These are phyloP conservation scores for Scaptodrosophila latifasciaeformis DNA, from an alignment of 2,888 invertebrate genomes.

Conservation along the genomic window DNA sequence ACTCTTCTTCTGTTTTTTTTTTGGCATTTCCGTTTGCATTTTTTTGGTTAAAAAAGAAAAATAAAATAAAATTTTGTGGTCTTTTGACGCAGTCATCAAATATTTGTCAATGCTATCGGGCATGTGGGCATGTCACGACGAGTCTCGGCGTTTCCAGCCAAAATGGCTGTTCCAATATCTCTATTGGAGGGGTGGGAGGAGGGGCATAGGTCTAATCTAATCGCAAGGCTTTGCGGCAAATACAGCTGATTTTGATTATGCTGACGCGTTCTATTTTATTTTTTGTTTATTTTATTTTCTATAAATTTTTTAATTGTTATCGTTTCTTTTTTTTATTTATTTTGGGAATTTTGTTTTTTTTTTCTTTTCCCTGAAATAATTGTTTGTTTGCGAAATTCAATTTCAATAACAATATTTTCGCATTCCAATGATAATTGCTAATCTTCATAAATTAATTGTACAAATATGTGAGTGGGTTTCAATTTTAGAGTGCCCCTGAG, in stretches of 20 bases:
- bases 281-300: neutral
- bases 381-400: slow-evolving; percentile 54
- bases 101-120: slow-evolving; percentile 49
- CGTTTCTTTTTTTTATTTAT: no score
- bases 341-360: slow-evolving; percentile 1
- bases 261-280: slow-evolving; percentile 2
- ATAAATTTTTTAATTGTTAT: neutral
- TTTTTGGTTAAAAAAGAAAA: slow-evolving; percentile 57
- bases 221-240: slow-evolving; percentile 26
- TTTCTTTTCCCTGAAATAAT: slow-evolving; percentile 9
- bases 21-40: slow-evolving; percentile 65
- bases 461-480: slow-evolving; percentile 17
- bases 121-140: slow-evolving; percentile 4
- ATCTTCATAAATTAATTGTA: slow-evolving; percentile 61
- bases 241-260: slow-evolving; percentile 47
- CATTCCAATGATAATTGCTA: slow-evolving; percentile 64
- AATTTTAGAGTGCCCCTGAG: neutral
- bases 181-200: slow-evolving; percentile 43
- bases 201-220: slow-evolving; percentile 49
- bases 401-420: slow-evolving; percentile 63
- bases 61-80: no score
- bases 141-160: slow-evolving; percentile 34
- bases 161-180: neutral
- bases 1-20: no score
- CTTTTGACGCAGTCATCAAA: slow-evolving; percentile 41